Evolutionary conservation across 2,888 invertebrate species (phyloP).

Genomic region (Peribatodes rhomboidaria): DNA sequence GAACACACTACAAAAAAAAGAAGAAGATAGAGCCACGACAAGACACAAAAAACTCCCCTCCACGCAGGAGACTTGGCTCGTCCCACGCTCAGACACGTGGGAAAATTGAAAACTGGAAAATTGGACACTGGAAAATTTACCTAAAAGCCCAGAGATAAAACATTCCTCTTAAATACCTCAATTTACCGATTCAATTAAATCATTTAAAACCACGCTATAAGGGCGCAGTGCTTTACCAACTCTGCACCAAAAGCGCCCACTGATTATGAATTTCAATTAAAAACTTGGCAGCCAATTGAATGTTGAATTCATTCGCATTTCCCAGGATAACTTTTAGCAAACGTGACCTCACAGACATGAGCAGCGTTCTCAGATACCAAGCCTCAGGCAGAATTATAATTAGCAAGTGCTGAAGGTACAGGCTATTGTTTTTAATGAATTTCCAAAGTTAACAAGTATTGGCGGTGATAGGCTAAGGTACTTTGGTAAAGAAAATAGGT

Average conservation of each 20-base stretch:
- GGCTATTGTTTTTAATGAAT: conserved; percentile 74
- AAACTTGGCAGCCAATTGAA: conserved; percentile 49
- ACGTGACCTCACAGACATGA: conserved; percentile 51
- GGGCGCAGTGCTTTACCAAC: conserved; percentile 16
- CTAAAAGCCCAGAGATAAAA: no score
- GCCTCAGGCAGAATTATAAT: conserved; percentile 69
- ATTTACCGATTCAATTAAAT: conserved; percentile 4
- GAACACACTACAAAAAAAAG: no score
- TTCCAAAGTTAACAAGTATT: conserved; percentile 60
- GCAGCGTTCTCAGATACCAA: conserved; percentile 51
- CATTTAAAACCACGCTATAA: neutral
- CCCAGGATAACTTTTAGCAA: conserved; percentile 51
- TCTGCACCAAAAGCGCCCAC: conserved; percentile 15
- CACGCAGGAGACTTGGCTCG: no score
- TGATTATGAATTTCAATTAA: conserved; percentile 48
- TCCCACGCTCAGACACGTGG: no score
- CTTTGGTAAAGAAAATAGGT: neutral
- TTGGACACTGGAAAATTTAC: no score
- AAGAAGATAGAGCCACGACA: no score
- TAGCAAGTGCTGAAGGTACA: conserved; percentile 52
- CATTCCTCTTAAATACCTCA: neutral
- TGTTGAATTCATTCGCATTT: conserved; percentile 41
- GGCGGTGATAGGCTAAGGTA: conserved; percentile 43
- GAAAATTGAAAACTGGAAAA: no score
- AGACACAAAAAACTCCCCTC: no score